phyloP scores from a whole-genome alignment of 2,888 invertebrate genomes.

The Elmis aenea region DNA sequence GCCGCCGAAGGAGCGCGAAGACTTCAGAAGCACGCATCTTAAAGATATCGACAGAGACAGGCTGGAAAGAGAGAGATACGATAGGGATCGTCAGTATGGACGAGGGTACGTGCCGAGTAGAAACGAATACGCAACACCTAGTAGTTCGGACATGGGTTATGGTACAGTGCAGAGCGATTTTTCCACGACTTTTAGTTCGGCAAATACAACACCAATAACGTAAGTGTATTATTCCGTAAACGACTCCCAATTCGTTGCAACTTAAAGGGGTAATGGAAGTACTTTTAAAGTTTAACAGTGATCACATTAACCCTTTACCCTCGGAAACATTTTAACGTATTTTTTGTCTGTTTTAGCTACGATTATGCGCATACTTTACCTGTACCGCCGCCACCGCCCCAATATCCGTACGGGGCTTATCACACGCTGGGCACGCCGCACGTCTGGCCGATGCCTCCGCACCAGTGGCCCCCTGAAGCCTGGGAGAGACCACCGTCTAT shows the following conservation, averaged over 20 bases:
- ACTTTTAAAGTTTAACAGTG: too few species aligned
- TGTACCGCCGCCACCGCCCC: slow-evolving; percentile 30
- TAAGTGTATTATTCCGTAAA: slow-evolving; percentile 23
- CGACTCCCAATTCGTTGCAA: neutral
- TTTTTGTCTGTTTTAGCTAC: slow-evolving; percentile 30
- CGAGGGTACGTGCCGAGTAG: slow-evolving; percentile 24
- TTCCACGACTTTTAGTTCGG: slow-evolving; percentile 47
- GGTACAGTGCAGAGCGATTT: slow-evolving; percentile 52
- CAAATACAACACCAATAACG: slow-evolving; percentile 49
- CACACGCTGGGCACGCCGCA: slow-evolving; percentile 20
- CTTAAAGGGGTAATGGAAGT: neutral
- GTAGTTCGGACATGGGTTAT: slow-evolving; percentile 49
- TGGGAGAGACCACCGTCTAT: slow-evolving; percentile 25
- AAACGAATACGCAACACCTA: slow-evolving; percentile 38
- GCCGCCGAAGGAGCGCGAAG: slow-evolving; percentile 7
- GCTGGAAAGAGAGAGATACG: slow-evolving; percentile 24
- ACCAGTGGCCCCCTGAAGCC: slow-evolving; percentile 25
- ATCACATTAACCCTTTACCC: too few species aligned
- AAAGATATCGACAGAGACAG: slow-evolving; percentile 25
- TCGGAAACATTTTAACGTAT: too few species aligned
- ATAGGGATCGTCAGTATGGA: slow-evolving; percentile 16
- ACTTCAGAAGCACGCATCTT: slow-evolving; percentile 7
- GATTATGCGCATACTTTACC: slow-evolving; percentile 31
- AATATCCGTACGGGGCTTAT: slow-evolving; percentile 34
- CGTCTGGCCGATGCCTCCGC: slow-evolving; percentile 24